Conservation (phyloP, 2,888 invertebrate genomes). For the Serrognathus titanus region DNA sequence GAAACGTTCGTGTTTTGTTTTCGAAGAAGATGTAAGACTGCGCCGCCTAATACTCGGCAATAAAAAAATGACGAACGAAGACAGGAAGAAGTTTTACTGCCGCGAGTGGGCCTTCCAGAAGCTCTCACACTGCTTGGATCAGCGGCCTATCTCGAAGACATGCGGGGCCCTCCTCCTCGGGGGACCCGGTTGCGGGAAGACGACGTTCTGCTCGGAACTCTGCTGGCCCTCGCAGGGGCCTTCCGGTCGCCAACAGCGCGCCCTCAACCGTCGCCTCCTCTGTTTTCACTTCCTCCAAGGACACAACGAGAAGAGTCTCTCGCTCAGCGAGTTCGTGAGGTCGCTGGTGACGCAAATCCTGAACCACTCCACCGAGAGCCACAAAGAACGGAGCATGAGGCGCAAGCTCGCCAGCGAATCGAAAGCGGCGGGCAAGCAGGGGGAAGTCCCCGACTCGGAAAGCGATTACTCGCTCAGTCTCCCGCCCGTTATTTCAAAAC, state of each 20-base stretch:
- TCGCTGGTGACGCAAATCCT: slow-evolving; percentile 82
- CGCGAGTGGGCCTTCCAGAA: slow-evolving; percentile 97
- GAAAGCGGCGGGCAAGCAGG: slow-evolving; percentile 19
- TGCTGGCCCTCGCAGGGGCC: slow-evolving; percentile 68
- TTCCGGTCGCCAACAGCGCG: slow-evolving; percentile 66
- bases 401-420: slow-evolving; percentile 39
- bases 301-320: slow-evolving; percentile 79
- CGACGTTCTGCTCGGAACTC: slow-evolving; percentile 80
- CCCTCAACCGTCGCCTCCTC: slow-evolving; percentile 73
- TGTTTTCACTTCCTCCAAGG: slow-evolving; percentile 88
- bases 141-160: slow-evolving; percentile 77
- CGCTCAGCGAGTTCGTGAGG: slow-evolving; percentile 80
- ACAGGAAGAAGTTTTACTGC: slow-evolving; percentile 78
- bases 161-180: slow-evolving; percentile 86
- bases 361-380: slow-evolving; percentile 60
- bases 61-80: slow-evolving; percentile 43
- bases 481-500: not conserved
- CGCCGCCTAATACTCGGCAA: not conserved
- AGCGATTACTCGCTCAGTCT: slow-evolving; percentile 14
- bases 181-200: slow-evolving; percentile 93
- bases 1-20: not conserved
- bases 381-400: slow-evolving; percentile 48
- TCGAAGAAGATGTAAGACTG: not conserved
- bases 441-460: slow-evolving; percentile 17
- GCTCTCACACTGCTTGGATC: slow-evolving; percentile 86